These are phyloP conservation scores for Daphoenositta chrysoptera DNA, from an alignment of 2,113 vertebrate genomes.

Conservation along the genomic window DNA sequence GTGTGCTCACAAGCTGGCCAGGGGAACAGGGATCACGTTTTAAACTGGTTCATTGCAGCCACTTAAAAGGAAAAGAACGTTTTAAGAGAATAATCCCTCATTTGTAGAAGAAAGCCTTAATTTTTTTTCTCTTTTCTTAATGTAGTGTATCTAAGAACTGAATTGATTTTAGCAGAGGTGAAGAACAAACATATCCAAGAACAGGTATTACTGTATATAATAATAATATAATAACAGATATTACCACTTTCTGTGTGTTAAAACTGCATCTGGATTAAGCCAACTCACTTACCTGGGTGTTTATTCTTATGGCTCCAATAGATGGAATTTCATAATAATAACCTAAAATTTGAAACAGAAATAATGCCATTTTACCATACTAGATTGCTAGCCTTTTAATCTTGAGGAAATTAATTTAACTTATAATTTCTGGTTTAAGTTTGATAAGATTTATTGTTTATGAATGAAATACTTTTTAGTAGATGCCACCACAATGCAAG, in stretches of 20 bases:
- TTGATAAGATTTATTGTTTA: not conserved
- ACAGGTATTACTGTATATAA: not conserved
- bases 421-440: not conserved
- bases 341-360: slow-evolving; percentile 75
- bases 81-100: not conserved
- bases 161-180: not conserved
- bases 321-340: slow-evolving; percentile 98
- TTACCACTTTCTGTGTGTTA: not conserved
- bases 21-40: not conserved
- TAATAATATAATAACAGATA: too few relatives aligned
- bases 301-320: slow-evolving; percentile 97
- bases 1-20: not conserved
- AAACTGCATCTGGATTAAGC: not conserved
- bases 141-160: not conserved
- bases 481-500: not conserved
- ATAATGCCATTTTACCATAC: not conserved
- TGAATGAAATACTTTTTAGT: not conserved
- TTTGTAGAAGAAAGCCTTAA: not conserved
- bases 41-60: not conserved
- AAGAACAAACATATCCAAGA: not conserved
- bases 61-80: not conserved
- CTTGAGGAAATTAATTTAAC: not conserved
- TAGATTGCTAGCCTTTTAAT: not conserved
- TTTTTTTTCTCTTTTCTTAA: not conserved
- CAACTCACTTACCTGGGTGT: slow-evolving; percentile 87